Conservation (phyloP, 2,888 invertebrate species). For the Mimas tiliae region DNA sequence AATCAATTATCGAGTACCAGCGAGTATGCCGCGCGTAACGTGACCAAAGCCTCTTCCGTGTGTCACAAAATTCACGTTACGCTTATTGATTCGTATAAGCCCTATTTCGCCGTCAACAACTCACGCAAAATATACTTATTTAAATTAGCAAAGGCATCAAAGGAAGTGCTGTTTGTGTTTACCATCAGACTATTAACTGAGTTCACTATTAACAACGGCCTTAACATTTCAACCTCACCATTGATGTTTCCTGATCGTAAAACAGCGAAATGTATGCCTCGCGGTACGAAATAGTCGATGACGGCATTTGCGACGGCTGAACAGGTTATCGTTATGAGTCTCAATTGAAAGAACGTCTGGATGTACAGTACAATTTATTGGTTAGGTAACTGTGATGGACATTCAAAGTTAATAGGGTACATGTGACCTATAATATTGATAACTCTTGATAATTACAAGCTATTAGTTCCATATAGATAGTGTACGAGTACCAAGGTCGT, state of each 20-base stretch:
- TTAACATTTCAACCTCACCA: constrained; percentile 47
- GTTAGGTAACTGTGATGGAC: constrained; percentile 35
- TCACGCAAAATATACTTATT: constrained; percentile 32
- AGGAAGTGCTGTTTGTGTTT: constrained; percentile 29
- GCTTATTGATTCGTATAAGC: constrained; percentile 30
- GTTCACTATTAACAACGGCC: constrained; percentile 34
- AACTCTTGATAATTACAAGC: constrained; percentile 11
- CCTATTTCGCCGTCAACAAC: constrained; percentile 23
- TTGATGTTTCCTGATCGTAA: constrained; percentile 51
- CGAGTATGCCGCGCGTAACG: constrained; percentile 30
- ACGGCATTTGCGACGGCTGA: constrained; percentile 50
- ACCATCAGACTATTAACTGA: constrained; percentile 30
- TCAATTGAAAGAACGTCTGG: constrained; percentile 63
- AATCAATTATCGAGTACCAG: constrained; percentile 35
- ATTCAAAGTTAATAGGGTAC: constrained; percentile 3
- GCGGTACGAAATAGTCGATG: constrained; percentile 58
- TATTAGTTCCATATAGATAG: neutral
- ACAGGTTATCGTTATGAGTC: constrained; percentile 66
- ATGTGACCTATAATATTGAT: constrained; percentile 13
- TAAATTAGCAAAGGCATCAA: constrained; percentile 26
- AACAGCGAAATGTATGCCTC: constrained; percentile 38
- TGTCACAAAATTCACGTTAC: constrained; percentile 23
- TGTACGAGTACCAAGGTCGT: constrained; percentile 1
- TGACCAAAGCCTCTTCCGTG: constrained; percentile 33
- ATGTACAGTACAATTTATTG: constrained; percentile 51